These are phyloP conservation scores for Pavo muticus DNA, from an alignment of 2,113 vertebrate genomes.

Conservation along the genomic window DNA sequence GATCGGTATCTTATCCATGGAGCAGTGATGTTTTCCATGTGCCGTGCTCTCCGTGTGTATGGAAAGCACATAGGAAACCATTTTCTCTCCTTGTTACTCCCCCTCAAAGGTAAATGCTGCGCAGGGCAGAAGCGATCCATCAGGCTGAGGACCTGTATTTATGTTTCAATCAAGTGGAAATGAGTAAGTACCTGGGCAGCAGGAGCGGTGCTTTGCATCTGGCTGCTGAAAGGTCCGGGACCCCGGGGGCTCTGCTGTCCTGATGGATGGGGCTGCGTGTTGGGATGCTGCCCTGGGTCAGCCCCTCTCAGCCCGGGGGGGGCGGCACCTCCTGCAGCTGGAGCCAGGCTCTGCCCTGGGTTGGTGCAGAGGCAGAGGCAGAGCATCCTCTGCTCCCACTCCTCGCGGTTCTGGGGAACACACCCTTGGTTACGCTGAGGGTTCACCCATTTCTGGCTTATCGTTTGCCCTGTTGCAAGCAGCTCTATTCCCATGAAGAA, in stretches of 20 bases:
- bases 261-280: slow-evolving; percentile 1
- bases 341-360: fast-evolving
- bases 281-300: not conserved
- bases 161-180: slow-evolving; percentile 68
- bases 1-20: fast-evolving
- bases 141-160: slow-evolving; percentile 64
- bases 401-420: not conserved
- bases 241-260: slow-evolving; percentile 18
- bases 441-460: too few species aligned
- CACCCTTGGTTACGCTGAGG: not conserved
- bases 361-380: fast-evolving
- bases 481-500: not conserved
- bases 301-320: not conserved
- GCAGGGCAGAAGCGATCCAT: slow-evolving; percentile 40
- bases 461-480: too few species aligned
- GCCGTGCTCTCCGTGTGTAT: not conserved
- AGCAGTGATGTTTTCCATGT: slow-evolving; percentile 45
- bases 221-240: slow-evolving; percentile 45
- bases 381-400: fast-evolving
- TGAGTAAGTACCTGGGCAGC: slow-evolving; percentile 42
- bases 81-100: slow-evolving; percentile 48
- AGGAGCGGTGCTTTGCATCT: slow-evolving; percentile 17
- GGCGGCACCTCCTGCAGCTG: not conserved
- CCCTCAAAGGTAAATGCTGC: not conserved
- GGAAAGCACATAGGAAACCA: not conserved